phyloP scores from a whole-genome alignment of 2,888 invertebrate genomes.

The Bombyx huttoni region DNA sequence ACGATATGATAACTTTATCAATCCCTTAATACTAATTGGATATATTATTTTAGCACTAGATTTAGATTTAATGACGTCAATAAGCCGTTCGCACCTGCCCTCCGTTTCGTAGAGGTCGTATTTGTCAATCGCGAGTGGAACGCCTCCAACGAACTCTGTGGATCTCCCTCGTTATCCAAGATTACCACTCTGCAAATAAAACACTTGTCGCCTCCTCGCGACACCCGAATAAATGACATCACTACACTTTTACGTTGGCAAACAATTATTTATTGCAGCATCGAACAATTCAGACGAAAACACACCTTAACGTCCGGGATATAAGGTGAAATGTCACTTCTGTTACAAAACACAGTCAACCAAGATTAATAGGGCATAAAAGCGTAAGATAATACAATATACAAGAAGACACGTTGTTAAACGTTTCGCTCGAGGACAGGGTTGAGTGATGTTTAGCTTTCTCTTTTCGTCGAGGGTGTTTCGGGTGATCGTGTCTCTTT shows the following conservation, averaged over 20 bases:
- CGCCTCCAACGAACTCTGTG: neutral
- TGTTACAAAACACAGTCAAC: conserved; percentile 12
- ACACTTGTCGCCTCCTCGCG: conserved; percentile 32
- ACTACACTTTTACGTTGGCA: conserved; percentile 65
- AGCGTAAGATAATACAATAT: conserved; percentile 72
- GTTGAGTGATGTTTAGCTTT: conserved; percentile 32
- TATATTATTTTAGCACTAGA: conserved; percentile 5
- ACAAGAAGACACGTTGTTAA: conserved; percentile 79
- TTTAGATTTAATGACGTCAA: neutral
- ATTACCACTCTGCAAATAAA: conserved; percentile 52
- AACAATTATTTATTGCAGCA: conserved; percentile 69
- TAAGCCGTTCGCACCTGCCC: neutral
- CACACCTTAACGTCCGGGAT: conserved; percentile 19
- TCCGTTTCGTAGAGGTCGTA: conserved; percentile 1
- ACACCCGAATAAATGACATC: conserved; percentile 42
- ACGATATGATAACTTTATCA: too few species aligned
- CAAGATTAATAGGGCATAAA: conserved; percentile 72
- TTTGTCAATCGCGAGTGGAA: conserved; percentile 14
- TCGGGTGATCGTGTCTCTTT: conserved; percentile 31
- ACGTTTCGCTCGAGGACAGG: conserved; percentile 60
- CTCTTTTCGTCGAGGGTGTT: conserved; percentile 32
- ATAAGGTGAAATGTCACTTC: conserved; percentile 25
- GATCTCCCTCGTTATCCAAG: conserved; percentile 39
- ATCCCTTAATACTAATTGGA: too few species aligned
- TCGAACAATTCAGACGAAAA: conserved; percentile 34